Base-by-base conservation (phyloP, 2,113 vertebrate genomes). In the Ceratotherium simum region DNA sequence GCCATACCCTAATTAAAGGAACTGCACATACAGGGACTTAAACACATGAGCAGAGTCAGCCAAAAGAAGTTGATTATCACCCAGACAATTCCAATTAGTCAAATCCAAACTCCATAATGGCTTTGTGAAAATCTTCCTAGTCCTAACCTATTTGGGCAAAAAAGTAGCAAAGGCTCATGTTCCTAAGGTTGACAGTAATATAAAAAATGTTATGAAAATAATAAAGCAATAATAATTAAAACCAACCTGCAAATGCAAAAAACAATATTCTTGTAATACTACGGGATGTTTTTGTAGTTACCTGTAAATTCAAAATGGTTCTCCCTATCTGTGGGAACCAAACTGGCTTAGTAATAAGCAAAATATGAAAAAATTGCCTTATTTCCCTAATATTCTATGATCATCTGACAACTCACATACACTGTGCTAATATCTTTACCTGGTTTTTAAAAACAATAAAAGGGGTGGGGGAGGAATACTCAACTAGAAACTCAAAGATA, bases 151-250 rank as follows among this genome's bases (percentile, higher is more conserved):
- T 85, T 20, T 36, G 82, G 62, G 72, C 42, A 64, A 88, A 95
- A 93, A 69, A 13, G 2, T 29, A 79, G n/a, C 31, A 51, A 80
- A 29, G 9, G 70, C 27, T 92, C 60, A 94, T 2, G 69, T 73
- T 88, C 42, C 39, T 96, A 62, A 72, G 62, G 36, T 64, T 90
- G 21, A 90, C 1, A 85, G 65, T 73, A 91, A 84, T 29, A 93
- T 8, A 27, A 96, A 72, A 96, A 94, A 78, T 39, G n/a, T 58
- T 62, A 64, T 91, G 62, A 96, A 93, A 96, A 75, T 90, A 89
- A 96, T 88, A 83, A 69, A 92, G 36, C 42, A 93, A 20, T 79
- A 88, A 94, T 86, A 87, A 91, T 88, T 91, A 67, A 96, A 96
- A 92, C 21, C 33, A 96, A 92, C 21, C 33, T 89, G 17, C 3